phyloP scores from a whole-genome alignment of 2,113 vertebrate species.

The Mirounga angustirostris region DNA sequence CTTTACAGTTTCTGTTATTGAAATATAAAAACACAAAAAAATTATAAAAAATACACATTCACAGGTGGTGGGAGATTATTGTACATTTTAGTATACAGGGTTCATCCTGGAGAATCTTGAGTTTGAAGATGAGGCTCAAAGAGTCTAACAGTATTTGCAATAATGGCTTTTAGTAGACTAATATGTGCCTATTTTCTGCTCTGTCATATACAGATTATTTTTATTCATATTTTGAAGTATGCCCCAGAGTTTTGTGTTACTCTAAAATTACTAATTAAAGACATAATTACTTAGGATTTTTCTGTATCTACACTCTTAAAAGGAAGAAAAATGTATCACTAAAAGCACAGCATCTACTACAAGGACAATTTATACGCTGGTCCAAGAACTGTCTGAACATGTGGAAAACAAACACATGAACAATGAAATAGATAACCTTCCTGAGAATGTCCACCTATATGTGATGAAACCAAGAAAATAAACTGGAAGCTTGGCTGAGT shows the following conservation, averaged over 20 bases:
- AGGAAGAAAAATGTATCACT: not conserved
- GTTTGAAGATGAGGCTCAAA: not conserved
- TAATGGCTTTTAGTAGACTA: not conserved
- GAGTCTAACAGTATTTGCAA: not conserved
- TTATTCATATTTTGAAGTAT: not conserved
- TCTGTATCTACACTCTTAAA: not conserved
- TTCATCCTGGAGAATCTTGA: not conserved
- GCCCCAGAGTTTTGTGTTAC: not conserved
- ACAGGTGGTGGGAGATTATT: not conserved
- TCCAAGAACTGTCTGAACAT: not conserved
- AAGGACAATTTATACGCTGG: not conserved
- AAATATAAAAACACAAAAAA: not conserved
- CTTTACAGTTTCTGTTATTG: not conserved
- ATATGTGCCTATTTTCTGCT: not conserved
- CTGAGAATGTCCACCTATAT: not conserved
- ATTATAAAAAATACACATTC: not conserved
- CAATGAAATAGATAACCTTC: not conserved
- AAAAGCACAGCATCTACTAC: not conserved
- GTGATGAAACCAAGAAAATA: not conserved
- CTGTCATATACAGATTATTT: not conserved
- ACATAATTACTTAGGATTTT: conserved; percentile 8
- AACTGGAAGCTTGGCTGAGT: not conserved
- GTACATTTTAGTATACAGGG: not conserved
- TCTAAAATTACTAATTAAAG: not conserved
- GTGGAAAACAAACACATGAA: not conserved